Percentiles rank a stretch among this genome's conserved stretches.
Evolutionary conservation across 2,888 invertebrate species (phyloP).

Genomic region (Harpalus rubripes): DNA sequence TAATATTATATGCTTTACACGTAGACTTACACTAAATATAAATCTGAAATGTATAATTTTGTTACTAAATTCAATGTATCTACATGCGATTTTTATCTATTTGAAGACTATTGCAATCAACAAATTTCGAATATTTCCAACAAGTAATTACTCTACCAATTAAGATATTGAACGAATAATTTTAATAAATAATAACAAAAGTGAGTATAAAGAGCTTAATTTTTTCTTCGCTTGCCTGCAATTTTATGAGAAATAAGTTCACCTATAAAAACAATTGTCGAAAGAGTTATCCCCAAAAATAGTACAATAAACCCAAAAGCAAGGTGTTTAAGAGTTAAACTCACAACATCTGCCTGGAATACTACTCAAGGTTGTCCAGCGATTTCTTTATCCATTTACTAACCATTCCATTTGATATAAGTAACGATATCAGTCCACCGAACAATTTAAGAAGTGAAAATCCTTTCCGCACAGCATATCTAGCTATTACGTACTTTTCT

Average conservation of each 20-base stretch:
- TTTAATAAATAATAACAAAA: too few relatives aligned
- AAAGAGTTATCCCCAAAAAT: not conserved
- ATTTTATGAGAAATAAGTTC: not conserved
- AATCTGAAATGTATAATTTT: too few relatives aligned
- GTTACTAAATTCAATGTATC: too few relatives aligned
- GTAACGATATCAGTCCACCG: not conserved
- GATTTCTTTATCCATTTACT: constrained; percentile 36
- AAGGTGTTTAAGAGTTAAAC: not conserved
- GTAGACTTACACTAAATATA: too few relatives aligned
- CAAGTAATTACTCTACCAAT: too few relatives aligned
- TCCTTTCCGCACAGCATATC: constrained; percentile 55
- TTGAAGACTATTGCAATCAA: too few relatives aligned
- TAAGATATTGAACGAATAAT: too few relatives aligned
- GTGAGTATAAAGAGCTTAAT: too few relatives aligned
- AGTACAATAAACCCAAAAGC: not conserved
- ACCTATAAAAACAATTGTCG: not conserved
- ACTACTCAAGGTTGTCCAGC: not conserved
- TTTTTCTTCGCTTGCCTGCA: not conserved
- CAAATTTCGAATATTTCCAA: too few relatives aligned
- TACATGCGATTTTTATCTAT: too few relatives aligned
- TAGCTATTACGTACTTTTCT: too few relatives aligned
- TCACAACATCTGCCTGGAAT: not conserved
- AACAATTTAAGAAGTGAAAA: constrained; percentile 45
- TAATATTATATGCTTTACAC: too few relatives aligned
- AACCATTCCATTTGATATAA: constrained; percentile 14